A percentile compares a stretch with the other conserved stretches of the same genome.
Evolutionary conservation across 2,113 vertebrate species (phyloP).

Genomic region (Brachyhypopomus gauderio): DNA sequence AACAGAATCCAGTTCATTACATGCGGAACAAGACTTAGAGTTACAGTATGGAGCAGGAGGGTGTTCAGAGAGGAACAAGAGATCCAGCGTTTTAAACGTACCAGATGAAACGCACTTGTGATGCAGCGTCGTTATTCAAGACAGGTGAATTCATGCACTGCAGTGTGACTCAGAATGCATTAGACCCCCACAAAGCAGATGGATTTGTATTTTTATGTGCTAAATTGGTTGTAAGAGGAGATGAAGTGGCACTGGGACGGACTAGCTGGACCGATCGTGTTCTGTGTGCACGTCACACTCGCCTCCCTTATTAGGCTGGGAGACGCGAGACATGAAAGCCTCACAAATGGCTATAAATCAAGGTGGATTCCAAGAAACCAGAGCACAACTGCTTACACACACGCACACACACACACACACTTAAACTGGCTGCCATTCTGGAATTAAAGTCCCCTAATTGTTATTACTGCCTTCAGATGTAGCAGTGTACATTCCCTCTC

Average conservation of each 20-base stretch:
- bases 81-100: no score
- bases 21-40: no score
- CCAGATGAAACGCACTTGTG: slow-evolving; percentile 8
- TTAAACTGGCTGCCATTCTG: background rate
- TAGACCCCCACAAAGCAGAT: slow-evolving; percentile 25
- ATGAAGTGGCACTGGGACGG: slow-evolving; percentile 37
- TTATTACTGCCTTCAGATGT: slow-evolving; percentile 31
- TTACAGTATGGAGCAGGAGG: no score
- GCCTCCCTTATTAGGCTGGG: slow-evolving; percentile 49
- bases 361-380: slow-evolving; percentile 46
- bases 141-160: slow-evolving; percentile 5
- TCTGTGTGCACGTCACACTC: slow-evolving; percentile 48
- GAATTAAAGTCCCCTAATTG: slow-evolving; percentile 40
- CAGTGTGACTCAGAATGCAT: slow-evolving; percentile 28
- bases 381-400: slow-evolving; percentile 1
- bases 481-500: slow-evolving; percentile 10
- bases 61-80: no score
- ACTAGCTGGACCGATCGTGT: slow-evolving; percentile 47
- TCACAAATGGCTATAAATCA: slow-evolving; percentile 44
- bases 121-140: background rate
- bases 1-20: no score
- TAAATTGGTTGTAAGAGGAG: slow-evolving; percentile 48
- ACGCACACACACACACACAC: background rate
- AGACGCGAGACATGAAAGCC: slow-evolving; percentile 49
- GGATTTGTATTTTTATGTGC: background rate